Evolutionary conservation across 2,888 invertebrate species (phyloP).

Genomic region (Trimorus sp.): DNA sequence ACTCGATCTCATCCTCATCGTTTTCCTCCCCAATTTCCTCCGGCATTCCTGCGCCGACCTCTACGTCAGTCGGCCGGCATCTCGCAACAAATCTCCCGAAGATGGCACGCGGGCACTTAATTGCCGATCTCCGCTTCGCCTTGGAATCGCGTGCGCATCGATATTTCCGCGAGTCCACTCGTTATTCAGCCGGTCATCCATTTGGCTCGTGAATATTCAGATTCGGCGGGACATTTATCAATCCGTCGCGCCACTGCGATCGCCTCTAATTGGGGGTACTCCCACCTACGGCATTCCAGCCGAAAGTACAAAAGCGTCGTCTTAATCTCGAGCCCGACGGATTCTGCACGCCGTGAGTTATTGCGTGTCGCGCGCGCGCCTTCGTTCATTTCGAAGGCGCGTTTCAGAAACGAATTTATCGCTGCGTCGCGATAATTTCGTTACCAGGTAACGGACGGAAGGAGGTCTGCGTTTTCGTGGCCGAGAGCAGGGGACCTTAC

Average conservation of each 20-base stretch:
- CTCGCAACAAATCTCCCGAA: not conserved
- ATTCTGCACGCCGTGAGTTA: conserved; percentile 31
- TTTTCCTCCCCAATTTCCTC: too few relatives aligned
- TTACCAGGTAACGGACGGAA: conserved; percentile 70
- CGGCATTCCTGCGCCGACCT: too few relatives aligned
- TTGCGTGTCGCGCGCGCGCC: conserved; percentile 14
- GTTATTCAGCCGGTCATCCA: conserved; percentile 67
- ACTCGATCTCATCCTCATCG: too few relatives aligned
- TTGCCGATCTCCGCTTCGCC: conserved; percentile 72
- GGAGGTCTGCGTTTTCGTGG: conserved; percentile 19
- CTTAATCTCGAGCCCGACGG: conserved; percentile 38
- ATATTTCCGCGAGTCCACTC: conserved; percentile 69
- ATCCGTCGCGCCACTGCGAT: conserved; percentile 54
- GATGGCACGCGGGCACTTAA: conserved; percentile 65
- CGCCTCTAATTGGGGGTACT: conserved; percentile 58
- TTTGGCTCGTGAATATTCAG: conserved; percentile 67
- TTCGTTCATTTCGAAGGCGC: conserved; percentile 28
- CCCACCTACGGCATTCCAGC: conserved; percentile 53
- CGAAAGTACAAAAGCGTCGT: conserved; percentile 48
- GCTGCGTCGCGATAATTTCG: conserved; percentile 15
- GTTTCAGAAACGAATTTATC: conserved; percentile 12
- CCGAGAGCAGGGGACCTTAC: too few relatives aligned
- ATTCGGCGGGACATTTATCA: conserved; percentile 64
- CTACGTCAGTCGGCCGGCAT: too few relatives aligned
- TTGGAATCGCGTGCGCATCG: conserved; percentile 70